These are phyloP conservation scores for Mustela erminea DNA, from an alignment of 2,797 vertebrate species.

Conservation along the genomic window DNA sequence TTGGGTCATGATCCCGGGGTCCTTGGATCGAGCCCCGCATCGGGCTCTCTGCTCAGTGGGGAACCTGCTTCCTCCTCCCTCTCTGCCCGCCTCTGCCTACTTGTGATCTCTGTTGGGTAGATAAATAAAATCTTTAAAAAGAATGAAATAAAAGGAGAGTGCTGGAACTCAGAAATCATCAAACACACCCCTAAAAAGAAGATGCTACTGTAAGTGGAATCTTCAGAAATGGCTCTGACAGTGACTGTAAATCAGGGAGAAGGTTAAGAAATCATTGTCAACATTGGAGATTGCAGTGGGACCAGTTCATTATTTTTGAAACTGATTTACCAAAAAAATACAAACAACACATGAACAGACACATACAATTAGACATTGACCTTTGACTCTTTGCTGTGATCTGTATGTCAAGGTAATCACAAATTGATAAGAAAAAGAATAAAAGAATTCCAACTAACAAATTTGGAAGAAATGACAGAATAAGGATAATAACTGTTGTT, in stretches of 20 bases:
- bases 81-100: no score
- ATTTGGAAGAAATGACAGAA: neutral
- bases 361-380: neutral
- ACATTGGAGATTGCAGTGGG: neutral
- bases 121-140: no score
- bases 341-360: neutral
- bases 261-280: neutral
- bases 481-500: neutral
- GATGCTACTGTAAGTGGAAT: neutral
- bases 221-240: neutral
- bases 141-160: neutral
- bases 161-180: neutral
- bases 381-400: neutral
- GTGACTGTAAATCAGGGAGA: neutral
- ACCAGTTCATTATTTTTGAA: neutral
- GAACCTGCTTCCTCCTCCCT: no score
- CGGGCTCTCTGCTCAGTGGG: no score
- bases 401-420: neutral
- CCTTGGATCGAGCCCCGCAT: no score
- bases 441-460: neutral
- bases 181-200: neutral
- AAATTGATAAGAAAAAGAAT: neutral
- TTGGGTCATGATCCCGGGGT: no score
- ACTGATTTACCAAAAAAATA: neutral
- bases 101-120: no score